phyloP scores from a whole-genome alignment of 2,797 vertebrate genomes.

The Odontamblyopus rebecca region DNA sequence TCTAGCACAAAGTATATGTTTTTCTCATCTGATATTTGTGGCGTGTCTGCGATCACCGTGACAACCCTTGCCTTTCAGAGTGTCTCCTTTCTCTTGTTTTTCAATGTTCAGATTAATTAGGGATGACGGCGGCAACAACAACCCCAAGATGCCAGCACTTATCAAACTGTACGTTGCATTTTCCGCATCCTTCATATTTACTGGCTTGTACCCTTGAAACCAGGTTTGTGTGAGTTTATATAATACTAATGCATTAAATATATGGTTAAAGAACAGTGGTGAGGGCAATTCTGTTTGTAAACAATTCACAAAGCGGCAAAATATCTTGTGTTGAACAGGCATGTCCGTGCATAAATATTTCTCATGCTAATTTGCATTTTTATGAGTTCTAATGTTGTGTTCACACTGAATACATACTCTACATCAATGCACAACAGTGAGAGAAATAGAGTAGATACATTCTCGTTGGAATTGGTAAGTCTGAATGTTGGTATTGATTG shows the following conservation, averaged over 20 bases:
- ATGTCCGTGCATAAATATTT: constrained; percentile 8
- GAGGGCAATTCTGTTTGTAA: not conserved
- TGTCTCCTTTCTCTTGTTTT: constrained; percentile 36
- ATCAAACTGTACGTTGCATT: constrained; percentile 24
- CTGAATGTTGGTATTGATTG: not conserved
- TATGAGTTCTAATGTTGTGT: constrained; percentile 16
- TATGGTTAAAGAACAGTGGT: not conserved
- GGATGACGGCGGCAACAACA: constrained; percentile 52
- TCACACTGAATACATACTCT: constrained; percentile 32
- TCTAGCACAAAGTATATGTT: not conserved
- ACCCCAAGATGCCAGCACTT: constrained; percentile 43
- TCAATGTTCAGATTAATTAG: constrained; percentile 58
- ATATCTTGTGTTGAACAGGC: not conserved
- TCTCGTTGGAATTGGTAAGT: constrained; percentile 1
- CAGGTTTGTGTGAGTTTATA: not conserved
- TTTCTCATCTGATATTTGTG: not conserved
- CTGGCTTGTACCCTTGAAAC: not conserved
- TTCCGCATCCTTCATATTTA: not conserved
- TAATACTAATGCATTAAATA: not conserved
- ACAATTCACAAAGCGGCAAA: not conserved
- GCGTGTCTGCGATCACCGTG: constrained; percentile 12
- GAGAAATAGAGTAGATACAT: not conserved
- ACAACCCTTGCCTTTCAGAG: constrained; percentile 37
- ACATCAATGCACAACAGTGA: constrained; percentile 9
- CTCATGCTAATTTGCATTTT: constrained; percentile 3